A percentile compares a stretch with the other conserved stretches of the same genome.
These are phyloP conservation scores for Actias luna DNA, from an alignment of 2,888 invertebrate genomes.

Conservation along the genomic window DNA sequence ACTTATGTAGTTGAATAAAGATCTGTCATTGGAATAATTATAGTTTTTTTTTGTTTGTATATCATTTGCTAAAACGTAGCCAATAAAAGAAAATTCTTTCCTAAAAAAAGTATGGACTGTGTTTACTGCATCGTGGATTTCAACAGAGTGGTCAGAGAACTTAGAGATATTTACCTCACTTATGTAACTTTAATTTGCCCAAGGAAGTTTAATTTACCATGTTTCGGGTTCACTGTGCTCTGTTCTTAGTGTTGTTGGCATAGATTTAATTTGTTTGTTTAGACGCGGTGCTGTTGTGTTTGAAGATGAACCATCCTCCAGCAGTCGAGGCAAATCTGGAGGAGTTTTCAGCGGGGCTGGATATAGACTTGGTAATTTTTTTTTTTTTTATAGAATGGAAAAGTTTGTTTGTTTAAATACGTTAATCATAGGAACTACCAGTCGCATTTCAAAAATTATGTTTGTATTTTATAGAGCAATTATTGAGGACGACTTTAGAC, in stretches of 20 bases:
- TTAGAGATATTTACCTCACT: background rate
- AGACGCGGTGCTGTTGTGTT: constrained; percentile 73
- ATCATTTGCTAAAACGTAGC: no score
- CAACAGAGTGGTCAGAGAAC: background rate
- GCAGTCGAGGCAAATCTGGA: constrained; percentile 52
- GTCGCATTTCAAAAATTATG: no score
- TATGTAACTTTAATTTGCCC: no score
- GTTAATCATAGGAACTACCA: no score
- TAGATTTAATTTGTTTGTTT: constrained; percentile 6
- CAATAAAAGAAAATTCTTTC: no score
- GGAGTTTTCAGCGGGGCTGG: constrained; percentile 76
- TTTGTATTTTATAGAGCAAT: no score
- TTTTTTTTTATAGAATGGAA: background rate
- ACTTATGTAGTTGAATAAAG: no score
- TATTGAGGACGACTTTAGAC: no score
- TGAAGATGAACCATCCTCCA: constrained; percentile 63
- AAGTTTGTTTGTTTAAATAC: no score
- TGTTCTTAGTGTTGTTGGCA: background rate
- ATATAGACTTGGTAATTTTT: constrained; percentile 75
- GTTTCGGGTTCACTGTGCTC: background rate
- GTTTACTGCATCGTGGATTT: background rate
- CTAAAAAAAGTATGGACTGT: no score
- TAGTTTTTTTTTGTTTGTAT: no score
- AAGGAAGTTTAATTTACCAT: background rate
- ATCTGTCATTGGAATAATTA: no score